Evolutionary conservation across 2,113 vertebrate genomes (phyloP), one percentile per base, ranked within the genome.

Genomic region (Lasiurus borealis): DNA sequence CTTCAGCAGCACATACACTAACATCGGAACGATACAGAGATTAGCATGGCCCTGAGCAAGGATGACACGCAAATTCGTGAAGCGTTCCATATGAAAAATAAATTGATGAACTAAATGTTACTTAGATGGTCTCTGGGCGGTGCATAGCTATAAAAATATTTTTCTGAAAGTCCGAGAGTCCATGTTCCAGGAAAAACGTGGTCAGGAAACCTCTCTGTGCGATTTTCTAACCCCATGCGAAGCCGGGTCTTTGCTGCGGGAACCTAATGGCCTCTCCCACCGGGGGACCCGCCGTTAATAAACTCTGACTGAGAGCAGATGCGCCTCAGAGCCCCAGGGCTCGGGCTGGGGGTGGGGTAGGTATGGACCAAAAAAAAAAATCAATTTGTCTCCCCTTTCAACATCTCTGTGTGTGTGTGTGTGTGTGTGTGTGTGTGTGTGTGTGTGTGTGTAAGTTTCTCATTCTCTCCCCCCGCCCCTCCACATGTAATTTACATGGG

Each of bases 271-370:
- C 83, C 57, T 93, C 97, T 96, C 86, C 88, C 52, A 16, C 77
- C 48, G 85, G 91, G 90, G n/a, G 93, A 57, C 82, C 40, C 25
- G 68, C 89, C 96, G 96, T 87, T 94, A 91, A 96, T 96, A 96
- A 96, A 3, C 94, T 95, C 80, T 80, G 89, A 96, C 97, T 95
- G 36, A 92, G 89, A 95, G 95, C 96, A 98, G 95, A 97, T 90
- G 93, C 48, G 52, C 80, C 80, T 84, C 77, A 50, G 54, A 83
- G 64, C 91, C 57, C 50, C 76, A 40, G 95, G 69, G 97, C 95
- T 77, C 94, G 19, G 71, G 36, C 27, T 83, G 57, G 23, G 3
- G 27, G 27, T 6, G 11, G 16, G 52, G 80, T 31, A 40, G 66
- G 64, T 72, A 84, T 64, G 95, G 81, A 62, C 3, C 6, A 54